These are phyloP conservation scores for Timema podura DNA, from an alignment of 2,888 invertebrate species.

Conservation along the genomic window DNA sequence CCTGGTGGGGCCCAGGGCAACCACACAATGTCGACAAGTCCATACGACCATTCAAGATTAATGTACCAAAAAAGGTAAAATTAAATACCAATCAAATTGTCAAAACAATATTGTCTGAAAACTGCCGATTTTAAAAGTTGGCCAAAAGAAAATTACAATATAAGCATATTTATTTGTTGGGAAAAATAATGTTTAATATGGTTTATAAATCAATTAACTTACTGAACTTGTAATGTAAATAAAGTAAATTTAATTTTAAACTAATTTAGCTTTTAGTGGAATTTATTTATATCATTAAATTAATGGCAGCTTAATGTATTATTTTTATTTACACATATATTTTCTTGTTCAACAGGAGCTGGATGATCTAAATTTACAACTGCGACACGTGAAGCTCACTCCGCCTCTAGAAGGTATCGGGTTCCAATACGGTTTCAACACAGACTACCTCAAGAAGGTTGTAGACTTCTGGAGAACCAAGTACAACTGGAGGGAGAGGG, in stretches of 20 bases:
- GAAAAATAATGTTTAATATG: too few relatives aligned
- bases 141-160: too few relatives aligned
- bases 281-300: too few relatives aligned
- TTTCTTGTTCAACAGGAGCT: slow-evolving; percentile 49
- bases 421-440: slow-evolving; percentile 80
- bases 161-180: too few relatives aligned
- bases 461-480: slow-evolving; percentile 73
- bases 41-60: slow-evolving; percentile 57
- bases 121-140: too few relatives aligned
- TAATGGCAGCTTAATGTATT: too few relatives aligned
- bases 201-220: too few relatives aligned
- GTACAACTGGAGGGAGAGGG: slow-evolving; percentile 69
- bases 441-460: slow-evolving; percentile 60
- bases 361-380: slow-evolving; percentile 55
- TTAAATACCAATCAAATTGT: not conserved
- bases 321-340: too few relatives aligned
- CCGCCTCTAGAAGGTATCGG: slow-evolving; percentile 64
- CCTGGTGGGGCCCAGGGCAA: slow-evolving; percentile 59
- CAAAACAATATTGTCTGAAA: too few relatives aligned
- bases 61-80: slow-evolving; percentile 55
- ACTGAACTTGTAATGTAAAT: too few relatives aligned
- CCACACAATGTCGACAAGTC: slow-evolving; percentile 50
- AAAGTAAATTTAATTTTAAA: too few relatives aligned
- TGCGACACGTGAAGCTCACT: slow-evolving; percentile 43
- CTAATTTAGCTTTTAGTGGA: too few relatives aligned